Evolutionary conservation across 2,113 vertebrate species (phyloP), one percentile per base, ranked within the genome.

Genomic region (Silurus glanis): DNA sequence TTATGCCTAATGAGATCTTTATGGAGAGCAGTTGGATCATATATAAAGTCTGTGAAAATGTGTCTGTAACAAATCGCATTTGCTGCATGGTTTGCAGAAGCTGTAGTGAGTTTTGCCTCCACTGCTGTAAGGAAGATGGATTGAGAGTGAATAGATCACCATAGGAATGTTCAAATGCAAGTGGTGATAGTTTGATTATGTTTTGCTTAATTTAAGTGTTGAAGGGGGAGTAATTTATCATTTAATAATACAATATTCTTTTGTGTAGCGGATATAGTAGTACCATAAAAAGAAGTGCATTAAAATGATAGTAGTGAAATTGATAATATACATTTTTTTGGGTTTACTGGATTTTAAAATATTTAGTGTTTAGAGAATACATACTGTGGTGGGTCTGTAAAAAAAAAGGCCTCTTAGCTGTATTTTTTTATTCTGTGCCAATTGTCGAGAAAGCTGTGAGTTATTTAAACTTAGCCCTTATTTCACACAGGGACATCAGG

Each of bases 391-490:
- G 28, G 62, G 86, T 51, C 86, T 78, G 59, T 88, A 82, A 90
- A 90, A 37, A 37, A 37, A 86, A 90, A 90, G 89, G 86, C 83
- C 81, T 89, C 86, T 86, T 86, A 88, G 72, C 83, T 87, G 76
- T 81, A 14, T 78, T 72, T 47, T 88, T 89, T 89, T 85, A 90
- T 85, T 45, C 85, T 55, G 74, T 91, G 85, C 87, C 91, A 92
- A 90, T 89, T 89, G 89, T 91, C 83, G 85, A 87, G 88, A 91
- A 91, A 89, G 89, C 91, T 90, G 80, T 86, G 88, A 85, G 89
- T 91, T 92, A 90, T 90, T 92, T 91, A 91, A 91, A 91, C 90
- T 85, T 90, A 91, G 89, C 87, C 88, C 89, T 86, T 89, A 83
- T 91, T 88, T 87, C 86, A 90, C 83, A 87, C 86, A 61, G 87